A percentile compares a stretch with the other conserved stretches of the same genome.
Evolutionary conservation across 1,140 invertebrate species (phyloP).

Genomic region (Drosophila obscura): DNA sequence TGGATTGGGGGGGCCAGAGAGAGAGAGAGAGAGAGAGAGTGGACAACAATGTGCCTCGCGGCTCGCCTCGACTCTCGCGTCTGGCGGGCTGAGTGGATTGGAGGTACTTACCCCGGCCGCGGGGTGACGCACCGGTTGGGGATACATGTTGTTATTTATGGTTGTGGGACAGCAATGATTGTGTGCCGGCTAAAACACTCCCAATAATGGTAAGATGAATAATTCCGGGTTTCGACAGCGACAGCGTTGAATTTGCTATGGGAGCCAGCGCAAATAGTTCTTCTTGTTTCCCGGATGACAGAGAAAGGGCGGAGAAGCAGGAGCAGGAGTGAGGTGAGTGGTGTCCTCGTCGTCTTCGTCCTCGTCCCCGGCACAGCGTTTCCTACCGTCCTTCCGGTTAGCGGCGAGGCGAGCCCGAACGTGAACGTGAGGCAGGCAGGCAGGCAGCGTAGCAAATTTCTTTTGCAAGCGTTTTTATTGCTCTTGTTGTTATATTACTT

Average conservation of each 20-base stretch:
- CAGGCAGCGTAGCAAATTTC: conserved; percentile 31
- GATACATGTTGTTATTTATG: conserved; percentile 79
- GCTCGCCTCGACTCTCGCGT: too few species aligned
- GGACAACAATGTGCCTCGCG: neutral
- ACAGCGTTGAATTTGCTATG: too few species aligned
- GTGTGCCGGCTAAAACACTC: conserved; percentile 32
- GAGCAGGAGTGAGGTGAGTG: neutral
- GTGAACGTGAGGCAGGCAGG: too few species aligned
- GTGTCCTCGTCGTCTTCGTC: conserved; percentile 32
- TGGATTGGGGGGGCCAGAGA: conserved; percentile 4
- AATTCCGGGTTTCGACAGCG: neutral
- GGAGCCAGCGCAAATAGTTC: conserved; percentile 29
- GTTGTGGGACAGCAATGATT: conserved; percentile 34
- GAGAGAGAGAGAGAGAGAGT: conserved; percentile 19
- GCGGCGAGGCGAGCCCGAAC: conserved; percentile 4
- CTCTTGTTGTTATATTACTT: conserved; percentile 40
- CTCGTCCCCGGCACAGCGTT: conserved; percentile 2
- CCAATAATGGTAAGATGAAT: conserved; percentile 38
- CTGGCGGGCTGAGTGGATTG: conserved; percentile 4
- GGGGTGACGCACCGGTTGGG: conserved; percentile 83
- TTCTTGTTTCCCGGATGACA: conserved; percentile 22
- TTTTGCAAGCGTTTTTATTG: conserved; percentile 59
- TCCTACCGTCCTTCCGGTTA: conserved; percentile 15
- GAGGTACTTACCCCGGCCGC: conserved; percentile 81
- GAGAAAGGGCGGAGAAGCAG: neutral